Evolutionary conservation across 1,140 invertebrate species (phyloP), one percentile per base, ranked within the genome.

Genomic region (Camponotus floridanus): DNA sequence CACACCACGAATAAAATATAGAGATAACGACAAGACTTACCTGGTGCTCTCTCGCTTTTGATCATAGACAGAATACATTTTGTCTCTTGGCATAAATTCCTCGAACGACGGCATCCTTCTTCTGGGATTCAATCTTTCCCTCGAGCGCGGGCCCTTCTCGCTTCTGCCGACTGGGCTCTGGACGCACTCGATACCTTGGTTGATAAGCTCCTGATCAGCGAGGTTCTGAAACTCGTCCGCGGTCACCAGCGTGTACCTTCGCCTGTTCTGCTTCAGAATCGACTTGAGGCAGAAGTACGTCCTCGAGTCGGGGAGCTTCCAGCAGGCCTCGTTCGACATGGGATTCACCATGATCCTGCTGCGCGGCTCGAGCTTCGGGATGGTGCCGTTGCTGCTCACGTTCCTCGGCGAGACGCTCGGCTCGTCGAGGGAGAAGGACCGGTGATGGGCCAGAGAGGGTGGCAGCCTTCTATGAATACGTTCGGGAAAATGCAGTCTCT

Each of bases 231-330:
- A 87, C 61, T 95, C 94, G 6, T 93, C 91, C 2, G 89, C 86
- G 4, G 94, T 92, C 1, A 95, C 94, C 2, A 95, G 65, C 1
- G 94, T 95, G 51, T 95, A 95, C 1, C 94, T 89, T 31, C 94
- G 84, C 2, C 89, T 91, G 55, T 95, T 94, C 70, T 94, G 93
- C 45, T 94, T 94, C 0, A 95, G 78, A 21, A 95, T 95, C 7
- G 94, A 94, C 70, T 94, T 95, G 0, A 95, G 84, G 59, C 94
- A 95, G 64, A 94, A 93, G 31, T 94, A 94, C 0, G 94, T 94
- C 62, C 91, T 94, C 3, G 94, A 94, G 5, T 79, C 88, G 0
- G 94, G 88, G 6, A 94, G 68, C 0, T 81, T 87, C 70, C 88
- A 87, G 7, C 89, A 86, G 7, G 84, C 79, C 15, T 93, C 91